phyloP scores from a whole-genome alignment of 2,113 vertebrate genomes.

The Talpa occidentalis region DNA sequence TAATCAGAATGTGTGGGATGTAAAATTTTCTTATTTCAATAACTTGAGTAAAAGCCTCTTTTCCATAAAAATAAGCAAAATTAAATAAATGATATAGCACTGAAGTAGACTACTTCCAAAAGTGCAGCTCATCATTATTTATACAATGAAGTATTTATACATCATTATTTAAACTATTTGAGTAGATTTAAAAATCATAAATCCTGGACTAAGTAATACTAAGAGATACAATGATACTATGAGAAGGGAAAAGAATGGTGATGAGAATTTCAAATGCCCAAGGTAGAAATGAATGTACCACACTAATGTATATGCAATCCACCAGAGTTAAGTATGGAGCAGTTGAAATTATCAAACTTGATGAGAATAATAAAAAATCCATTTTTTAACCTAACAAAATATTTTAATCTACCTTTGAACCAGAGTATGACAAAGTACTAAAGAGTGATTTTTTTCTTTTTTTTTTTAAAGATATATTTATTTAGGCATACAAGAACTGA shows the following conservation, averaged over 20 bases:
- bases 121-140: conserved; percentile 16
- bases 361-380: conserved; percentile 42
- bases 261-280: not conserved
- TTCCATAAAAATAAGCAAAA: conserved; percentile 41
- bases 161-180: not conserved
- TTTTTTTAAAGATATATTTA: too few relatives aligned
- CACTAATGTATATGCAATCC: not conserved
- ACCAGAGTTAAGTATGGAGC: not conserved
- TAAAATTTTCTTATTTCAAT: conserved; percentile 23
- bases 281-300: conserved; percentile 43
- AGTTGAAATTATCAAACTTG: not conserved
- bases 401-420: conserved; percentile 47
- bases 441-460: not conserved
- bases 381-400: not conserved
- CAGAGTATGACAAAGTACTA: not conserved
- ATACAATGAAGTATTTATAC: not conserved
- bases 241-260: not conserved
- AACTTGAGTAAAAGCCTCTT: not conserved
- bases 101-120: not conserved
- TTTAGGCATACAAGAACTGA: too few relatives aligned
- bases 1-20: not conserved
- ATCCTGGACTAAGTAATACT: not conserved
- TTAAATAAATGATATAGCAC: not conserved
- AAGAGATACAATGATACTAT: not conserved
- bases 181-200: conserved; percentile 35